These are phyloP conservation scores for Telmatochromis sp. DNA, from an alignment of 2,113 vertebrate genomes.

Conservation along the genomic window DNA sequence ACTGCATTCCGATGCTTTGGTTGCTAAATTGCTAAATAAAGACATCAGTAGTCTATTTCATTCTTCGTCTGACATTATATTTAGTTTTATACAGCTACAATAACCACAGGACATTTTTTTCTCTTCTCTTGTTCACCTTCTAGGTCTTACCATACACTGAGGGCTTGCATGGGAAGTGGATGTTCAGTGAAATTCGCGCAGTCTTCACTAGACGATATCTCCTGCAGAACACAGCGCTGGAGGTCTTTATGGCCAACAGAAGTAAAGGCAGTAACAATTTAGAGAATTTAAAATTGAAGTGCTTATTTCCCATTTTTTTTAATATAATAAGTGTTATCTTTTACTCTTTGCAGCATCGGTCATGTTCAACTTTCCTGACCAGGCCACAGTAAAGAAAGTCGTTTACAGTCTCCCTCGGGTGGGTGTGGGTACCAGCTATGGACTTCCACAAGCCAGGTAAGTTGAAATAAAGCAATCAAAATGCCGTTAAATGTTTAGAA, in stretches of 20 bases:
- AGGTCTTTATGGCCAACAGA: conserved; percentile 98
- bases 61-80: neutral
- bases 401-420: conserved; percentile 94
- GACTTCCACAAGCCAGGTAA: conserved; percentile 96
- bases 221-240: conserved; percentile 92
- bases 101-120: neutral
- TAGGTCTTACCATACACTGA: conserved; percentile 93
- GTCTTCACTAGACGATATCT: conserved; percentile 93
- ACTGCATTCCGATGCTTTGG: neutral
- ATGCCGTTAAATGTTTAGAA: neutral
- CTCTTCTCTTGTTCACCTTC: neutral
- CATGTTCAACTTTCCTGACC: conserved; percentile 98
- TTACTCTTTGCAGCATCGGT: conserved; percentile 80
- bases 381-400: conserved; percentile 95
- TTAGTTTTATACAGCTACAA: neutral
- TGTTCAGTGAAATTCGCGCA: conserved; percentile 98
- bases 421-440: conserved; percentile 97
- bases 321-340: neutral
- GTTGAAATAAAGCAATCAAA: neutral
- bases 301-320: neutral
- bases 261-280: conserved; percentile 71
- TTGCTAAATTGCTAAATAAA: neutral
- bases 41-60: neutral
- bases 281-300: neutral
- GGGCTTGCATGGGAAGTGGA: conserved; percentile 98